Conservation (phyloP, 2,888 invertebrate species). For the Archips crataeganus region DNA sequence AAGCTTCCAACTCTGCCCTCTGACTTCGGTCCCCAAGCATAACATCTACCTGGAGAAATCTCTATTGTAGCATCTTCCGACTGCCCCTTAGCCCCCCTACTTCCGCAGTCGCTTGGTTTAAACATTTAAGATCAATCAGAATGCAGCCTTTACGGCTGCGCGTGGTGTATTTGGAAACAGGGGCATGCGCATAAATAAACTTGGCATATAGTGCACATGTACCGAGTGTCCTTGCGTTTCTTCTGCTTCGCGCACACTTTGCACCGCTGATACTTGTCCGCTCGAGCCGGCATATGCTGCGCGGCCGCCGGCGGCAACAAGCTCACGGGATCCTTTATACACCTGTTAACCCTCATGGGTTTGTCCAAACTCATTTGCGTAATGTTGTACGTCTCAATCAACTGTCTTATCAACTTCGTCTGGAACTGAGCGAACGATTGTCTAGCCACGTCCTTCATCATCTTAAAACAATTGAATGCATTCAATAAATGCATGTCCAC, state of each 20-base stretch:
- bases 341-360: constrained; percentile 20
- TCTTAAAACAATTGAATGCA: constrained; percentile 31
- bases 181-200: constrained; percentile 39
- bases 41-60: too few relatives aligned
- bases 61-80: too few relatives aligned
- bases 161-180: constrained; percentile 39
- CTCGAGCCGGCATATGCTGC: constrained; percentile 29
- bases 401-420: constrained; percentile 24
- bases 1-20: too few relatives aligned
- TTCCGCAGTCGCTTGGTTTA: too few relatives aligned
- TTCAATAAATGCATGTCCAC: constrained; percentile 39
- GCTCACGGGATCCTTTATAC: constrained; percentile 24
- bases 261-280: constrained; percentile 38
- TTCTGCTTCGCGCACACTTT: constrained; percentile 38
- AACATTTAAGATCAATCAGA: background rate
- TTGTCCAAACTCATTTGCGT: constrained; percentile 17
- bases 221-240: constrained; percentile 31
- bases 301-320: constrained; percentile 27
- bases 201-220: constrained; percentile 36
- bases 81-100: too few relatives aligned
- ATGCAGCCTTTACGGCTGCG: background rate
- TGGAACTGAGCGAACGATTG: constrained; percentile 29
- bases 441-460: constrained; percentile 20
- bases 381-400: constrained; percentile 36
- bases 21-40: too few relatives aligned